Evolutionary conservation across 2,797 vertebrate genomes (phyloP), one percentile per base, ranked within the genome.

Genomic region (Lerista edwardsae): DNA sequence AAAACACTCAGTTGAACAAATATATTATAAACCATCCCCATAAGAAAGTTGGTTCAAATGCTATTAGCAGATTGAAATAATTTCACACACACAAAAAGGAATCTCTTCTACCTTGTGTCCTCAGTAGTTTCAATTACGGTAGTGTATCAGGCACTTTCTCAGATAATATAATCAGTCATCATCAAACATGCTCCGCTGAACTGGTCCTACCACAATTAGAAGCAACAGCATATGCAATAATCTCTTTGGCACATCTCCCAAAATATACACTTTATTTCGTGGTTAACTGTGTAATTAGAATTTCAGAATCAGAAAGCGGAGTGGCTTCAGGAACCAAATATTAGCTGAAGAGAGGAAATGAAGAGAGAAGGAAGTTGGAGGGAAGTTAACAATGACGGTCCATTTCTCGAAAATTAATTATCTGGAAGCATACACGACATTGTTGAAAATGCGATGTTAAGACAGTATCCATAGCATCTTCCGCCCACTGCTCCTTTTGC

Each of bases 251-350:
- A 85, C 17, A 88, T 78, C 86, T 82, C 21, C 94, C 90, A 91
- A 92, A 90, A 88, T 84, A 88, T 89, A 81, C 27, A 88, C 88
- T 93, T 92, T 94, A 92, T 92, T 94, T 93, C 92, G 57, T 75
- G 87, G 79, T 90, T 89, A 89, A 12, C 65, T 86, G n/a, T 86
- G 83, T 84, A 91, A 93, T 93, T 95, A 92, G 31, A 89, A 78
- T 86, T 87, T 90, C 65, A 89, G 88, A 91, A 92, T 90, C 91
- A 92, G 74, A 90, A 89, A 83, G 74, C 75, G 31, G 55, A 83
- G 6, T 81, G 65, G 17, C 36, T 75, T 75, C 44, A 80, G 47
- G 83, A 91, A 73, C 31, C 83, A 68, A 91, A 90, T 68, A 80
- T 77, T 76, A 82, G 47, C 2, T 75, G 23, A 90, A 76, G 41